Evolutionary conservation across 2,113 vertebrate genomes (phyloP), one percentile per base, ranked within the genome.

Genomic region (Pavo muticus): DNA sequence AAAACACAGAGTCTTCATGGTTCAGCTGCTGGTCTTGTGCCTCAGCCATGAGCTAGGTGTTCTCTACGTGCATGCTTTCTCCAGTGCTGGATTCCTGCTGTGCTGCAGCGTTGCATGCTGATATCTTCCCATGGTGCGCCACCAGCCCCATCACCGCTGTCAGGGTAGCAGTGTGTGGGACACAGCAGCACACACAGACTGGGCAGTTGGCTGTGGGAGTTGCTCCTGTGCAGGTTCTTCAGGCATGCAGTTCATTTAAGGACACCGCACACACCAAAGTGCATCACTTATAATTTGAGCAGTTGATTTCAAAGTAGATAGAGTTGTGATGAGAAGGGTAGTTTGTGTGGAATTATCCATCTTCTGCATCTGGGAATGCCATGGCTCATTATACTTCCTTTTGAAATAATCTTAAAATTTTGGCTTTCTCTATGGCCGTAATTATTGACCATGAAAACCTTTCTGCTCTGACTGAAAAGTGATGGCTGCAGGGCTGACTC

Each of bases 301-400:
- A 64, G 30, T 25, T 63, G 14, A 57, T 5, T 82, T 50, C 25
- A 7, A 57, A 91, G 16, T 6, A 64, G 29, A 1, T 54, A 2
- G 9, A 37, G 40, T 12, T 83, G 37, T 83, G 37, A 23, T 59
- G 32, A 29, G 32, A 44, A 72, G 10, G n/a, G 40, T 32, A 0
- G 14, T 56, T 75, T 78, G 23, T 39, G 18, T 72, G 70, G 56
- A 61, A 82, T 32, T 37, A 64, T 25, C 16, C 16, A 4, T 69
- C 59, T 27, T 77, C 52, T 39, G 32, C 37, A 7, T 29, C 60
- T 75, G 29, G 0, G 0, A 39, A 25, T 29, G 19, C 40, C 0
- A 0, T 47, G 71, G 25, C 25, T 81, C 72, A 50, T 69, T 50
- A 3, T 15, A 25, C 30, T 15, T 72, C 29, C 8, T 14, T 73